A percentile compares a stretch with the other conserved stretches of the same genome.
phyloP scores from a whole-genome alignment of 2,888 invertebrate genomes.

The Apantesis nais region DNA sequence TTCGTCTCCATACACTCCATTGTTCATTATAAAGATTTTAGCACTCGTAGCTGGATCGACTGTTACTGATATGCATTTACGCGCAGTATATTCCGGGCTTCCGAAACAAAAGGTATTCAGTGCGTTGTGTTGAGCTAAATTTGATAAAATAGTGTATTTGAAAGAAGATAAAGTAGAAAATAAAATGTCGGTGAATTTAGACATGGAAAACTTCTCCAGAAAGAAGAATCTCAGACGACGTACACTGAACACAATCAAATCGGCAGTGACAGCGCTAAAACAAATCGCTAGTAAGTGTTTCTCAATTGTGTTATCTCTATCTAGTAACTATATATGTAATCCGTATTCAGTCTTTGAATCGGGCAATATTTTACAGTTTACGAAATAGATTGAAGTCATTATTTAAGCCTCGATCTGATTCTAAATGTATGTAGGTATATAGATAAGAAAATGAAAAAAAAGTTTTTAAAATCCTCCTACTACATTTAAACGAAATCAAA shows the following conservation, averaged over 20 bases:
- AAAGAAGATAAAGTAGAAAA: constrained; percentile 42
- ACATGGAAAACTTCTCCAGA: constrained; percentile 76
- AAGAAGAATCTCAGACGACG: constrained; percentile 80
- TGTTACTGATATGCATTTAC: constrained; percentile 78
- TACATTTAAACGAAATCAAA: too few relatives aligned
- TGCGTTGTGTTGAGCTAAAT: constrained; percentile 40
- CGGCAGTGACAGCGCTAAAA: constrained; percentile 77
- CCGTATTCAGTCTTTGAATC: constrained; percentile 11
- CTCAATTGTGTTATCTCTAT: constrained; percentile 27
- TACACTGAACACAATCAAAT: constrained; percentile 78
- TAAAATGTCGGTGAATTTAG: constrained; percentile 76
- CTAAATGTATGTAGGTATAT: neutral
- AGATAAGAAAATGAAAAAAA: neutral
- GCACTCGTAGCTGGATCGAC: constrained; percentile 66
- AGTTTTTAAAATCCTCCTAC: neutral
- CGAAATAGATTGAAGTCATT: constrained; percentile 16
- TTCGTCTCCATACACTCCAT: constrained; percentile 61
- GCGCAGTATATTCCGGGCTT: constrained; percentile 75
- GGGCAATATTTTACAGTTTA: constrained; percentile 14
- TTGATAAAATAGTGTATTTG: constrained; percentile 36
- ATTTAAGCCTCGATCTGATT: constrained; percentile 17
- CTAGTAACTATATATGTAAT: constrained; percentile 1
- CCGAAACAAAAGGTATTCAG: constrained; percentile 73
- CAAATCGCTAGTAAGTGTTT: constrained; percentile 80
- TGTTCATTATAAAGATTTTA: constrained; percentile 66